phyloP scores from a whole-genome alignment of 2,888 invertebrate genomes.

The Sarcophaga variegata region DNA sequence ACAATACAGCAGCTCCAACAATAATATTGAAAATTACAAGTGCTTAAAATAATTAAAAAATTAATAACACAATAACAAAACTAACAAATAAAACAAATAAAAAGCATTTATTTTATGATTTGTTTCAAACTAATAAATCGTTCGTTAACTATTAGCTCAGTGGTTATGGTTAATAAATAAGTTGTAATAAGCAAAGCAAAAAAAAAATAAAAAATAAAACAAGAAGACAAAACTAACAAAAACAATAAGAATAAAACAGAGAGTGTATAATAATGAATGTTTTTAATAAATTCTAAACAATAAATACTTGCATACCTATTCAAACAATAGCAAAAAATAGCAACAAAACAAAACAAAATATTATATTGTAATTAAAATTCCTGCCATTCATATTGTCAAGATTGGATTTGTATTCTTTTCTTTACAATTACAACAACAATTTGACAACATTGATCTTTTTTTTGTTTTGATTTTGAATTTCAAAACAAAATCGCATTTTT shows the following conservation, averaged over 20 bases:
- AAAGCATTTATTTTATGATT: not conserved
- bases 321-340: conserved; percentile 8
- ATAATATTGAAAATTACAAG: conserved; percentile 7
- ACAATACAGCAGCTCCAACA: conserved; percentile 39
- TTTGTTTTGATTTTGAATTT: not conserved
- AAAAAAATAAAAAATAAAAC: conserved; percentile 2
- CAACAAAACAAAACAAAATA: not conserved
- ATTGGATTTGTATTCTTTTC: conserved; percentile 26
- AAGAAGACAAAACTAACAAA: conserved; percentile 6
- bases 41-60: conserved; percentile 24
- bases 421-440: conserved; percentile 7
- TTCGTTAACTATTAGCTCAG: too few species aligned
- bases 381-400: conserved; percentile 24
- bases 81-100: not conserved
- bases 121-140: not conserved
- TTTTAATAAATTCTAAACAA: conserved; percentile 3
- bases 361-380: conserved; percentile 47
- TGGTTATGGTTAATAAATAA: not conserved
- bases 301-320: conserved; percentile 31
- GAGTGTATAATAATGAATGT: conserved; percentile 6
- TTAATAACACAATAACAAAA: conserved; percentile 22
- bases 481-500: not conserved
- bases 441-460: conserved; percentile 27
- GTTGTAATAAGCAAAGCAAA: not conserved
- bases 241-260: conserved; percentile 10